Percentiles rank a stretch among this genome's conserved stretches.
phyloP scores from a whole-genome alignment of 2,797 vertebrate species.

The Micropoecilia bifurca region DNA sequence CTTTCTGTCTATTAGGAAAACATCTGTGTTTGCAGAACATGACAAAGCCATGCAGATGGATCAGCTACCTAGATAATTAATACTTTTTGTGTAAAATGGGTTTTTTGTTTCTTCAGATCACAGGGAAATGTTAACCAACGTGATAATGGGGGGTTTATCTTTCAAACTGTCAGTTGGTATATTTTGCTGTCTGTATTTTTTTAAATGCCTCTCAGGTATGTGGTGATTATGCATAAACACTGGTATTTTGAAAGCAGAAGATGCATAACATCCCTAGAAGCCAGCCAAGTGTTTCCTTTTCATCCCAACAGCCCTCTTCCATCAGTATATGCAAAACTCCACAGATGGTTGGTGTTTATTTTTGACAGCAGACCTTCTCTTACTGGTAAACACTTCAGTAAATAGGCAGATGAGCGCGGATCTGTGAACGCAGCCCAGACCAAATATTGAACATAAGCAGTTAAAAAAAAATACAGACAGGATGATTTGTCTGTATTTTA shows the following conservation, averaged over 20 bases:
- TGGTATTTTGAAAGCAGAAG: conserved; percentile 38
- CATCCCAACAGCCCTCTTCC: not conserved
- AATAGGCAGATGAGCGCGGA: not conserved
- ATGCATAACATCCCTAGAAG: conserved; percentile 30
- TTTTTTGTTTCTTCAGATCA: not conserved
- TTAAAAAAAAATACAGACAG: no score
- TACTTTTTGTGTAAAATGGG: not conserved
- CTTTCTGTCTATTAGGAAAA: not conserved
- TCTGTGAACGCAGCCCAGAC: conserved; percentile 1
- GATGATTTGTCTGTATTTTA: not conserved
- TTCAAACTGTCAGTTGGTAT: not conserved
- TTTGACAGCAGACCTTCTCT: conserved; percentile 25
- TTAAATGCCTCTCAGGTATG: conserved; percentile 11
- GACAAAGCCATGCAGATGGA: conserved; percentile 9
- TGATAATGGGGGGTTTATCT: not conserved
- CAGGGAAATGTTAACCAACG: not conserved
- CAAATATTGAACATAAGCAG: not conserved
- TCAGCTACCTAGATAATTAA: conserved; percentile 9
- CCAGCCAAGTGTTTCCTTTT: conserved; percentile 18
- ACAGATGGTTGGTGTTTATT: conserved; percentile 34
- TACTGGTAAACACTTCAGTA: conserved; percentile 13
- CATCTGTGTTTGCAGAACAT: not conserved
- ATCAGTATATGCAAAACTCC: conserved; percentile 25
- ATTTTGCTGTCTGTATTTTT: conserved; percentile 3
- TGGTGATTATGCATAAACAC: conserved; percentile 32